Conservation (phyloP, 2,888 invertebrate genomes). For the Lasioglossum figueresi region DNA sequence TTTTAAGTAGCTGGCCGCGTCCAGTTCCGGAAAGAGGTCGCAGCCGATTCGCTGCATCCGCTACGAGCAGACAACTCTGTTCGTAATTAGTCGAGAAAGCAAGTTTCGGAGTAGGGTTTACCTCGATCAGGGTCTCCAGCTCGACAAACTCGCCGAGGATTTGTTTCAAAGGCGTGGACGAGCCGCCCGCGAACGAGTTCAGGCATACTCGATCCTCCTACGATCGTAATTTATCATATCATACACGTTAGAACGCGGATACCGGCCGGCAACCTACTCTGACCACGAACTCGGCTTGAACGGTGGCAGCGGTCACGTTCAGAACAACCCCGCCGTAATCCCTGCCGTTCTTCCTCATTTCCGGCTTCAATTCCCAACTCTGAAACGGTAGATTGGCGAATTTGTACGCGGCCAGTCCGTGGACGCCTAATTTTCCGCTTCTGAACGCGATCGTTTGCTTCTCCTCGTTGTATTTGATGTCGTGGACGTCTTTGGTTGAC, state of each 20-base stretch:
- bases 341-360: conserved; percentile 84
- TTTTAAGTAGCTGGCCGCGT: conserved; percentile 90
- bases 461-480: conserved; percentile 93
- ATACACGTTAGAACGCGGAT: background rate
- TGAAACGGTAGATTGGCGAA: conserved; percentile 94
- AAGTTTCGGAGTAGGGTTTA: conserved; percentile 72
- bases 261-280: conserved; percentile 75
- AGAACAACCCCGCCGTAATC: conserved; percentile 81
- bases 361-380: conserved; percentile 92
- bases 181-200: conserved; percentile 84
- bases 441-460: conserved; percentile 91
- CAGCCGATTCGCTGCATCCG: conserved; percentile 88
- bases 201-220: conserved; percentile 84
- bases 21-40: conserved; percentile 93
- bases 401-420: conserved; percentile 89
- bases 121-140: conserved; percentile 87
- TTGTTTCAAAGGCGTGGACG: conserved; percentile 87
- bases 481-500: conserved; percentile 90
- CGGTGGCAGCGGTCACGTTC: conserved; percentile 85
- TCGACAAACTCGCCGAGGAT: conserved; percentile 87
- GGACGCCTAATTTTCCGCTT: conserved; percentile 87
- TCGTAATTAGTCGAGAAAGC: background rate
- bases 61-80: conserved; percentile 57
- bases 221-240: background rate
- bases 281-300: conserved; percentile 86